Evolutionary conservation across 2,888 invertebrate genomes (phyloP), one percentile per base, ranked within the genome.

Genomic region (Drosophila maculinotata): DNA sequence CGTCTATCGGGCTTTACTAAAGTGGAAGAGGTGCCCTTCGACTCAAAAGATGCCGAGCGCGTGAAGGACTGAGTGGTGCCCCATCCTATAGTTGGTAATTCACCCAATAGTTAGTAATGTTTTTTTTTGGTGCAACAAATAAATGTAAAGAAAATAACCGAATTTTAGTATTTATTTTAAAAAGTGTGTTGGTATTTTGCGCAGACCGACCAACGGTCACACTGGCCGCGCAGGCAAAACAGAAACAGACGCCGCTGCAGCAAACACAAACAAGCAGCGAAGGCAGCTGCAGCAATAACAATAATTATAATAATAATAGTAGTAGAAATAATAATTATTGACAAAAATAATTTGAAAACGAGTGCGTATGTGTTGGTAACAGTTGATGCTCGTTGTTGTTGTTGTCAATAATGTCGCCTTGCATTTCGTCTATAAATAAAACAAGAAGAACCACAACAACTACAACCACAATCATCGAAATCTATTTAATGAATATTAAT

Each of bases 1-100:
- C 81, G 90, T 20, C 64, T 84, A 35, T 83, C 81, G 0, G 92
- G 92, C 1, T 69, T 91, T 7, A 65, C 54, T 2, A 89, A 89
- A 57, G 80, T 89, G 1, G 87, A 86, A 0, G 91, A 92, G 66
- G 42, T 78, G 2, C 81, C 88, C 14, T 90, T 90, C 28, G 83
- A 90, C n/a, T 47, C 81, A 0, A 44, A 3, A 5, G 41, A 25
- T 2, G 59, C 57, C 5, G 0, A 87, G 2, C 53, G 41, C 3
- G 69, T 67, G 1, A 79, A 76, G 44, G 76, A 81, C 9, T 85
- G 59, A 45, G 23, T 7, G 3, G 5, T 23, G 1, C n/a, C 7
- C 6, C 25, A 10, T 41, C 6, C 39, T n/a, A 56, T 49, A 76
- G 66, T 72, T 54, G 28, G 47, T 76, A 70, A 56, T 35, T 42